Evolutionary conservation across 2,888 invertebrate species (phyloP).

Genomic region (Apomyelois bistriatella): DNA sequence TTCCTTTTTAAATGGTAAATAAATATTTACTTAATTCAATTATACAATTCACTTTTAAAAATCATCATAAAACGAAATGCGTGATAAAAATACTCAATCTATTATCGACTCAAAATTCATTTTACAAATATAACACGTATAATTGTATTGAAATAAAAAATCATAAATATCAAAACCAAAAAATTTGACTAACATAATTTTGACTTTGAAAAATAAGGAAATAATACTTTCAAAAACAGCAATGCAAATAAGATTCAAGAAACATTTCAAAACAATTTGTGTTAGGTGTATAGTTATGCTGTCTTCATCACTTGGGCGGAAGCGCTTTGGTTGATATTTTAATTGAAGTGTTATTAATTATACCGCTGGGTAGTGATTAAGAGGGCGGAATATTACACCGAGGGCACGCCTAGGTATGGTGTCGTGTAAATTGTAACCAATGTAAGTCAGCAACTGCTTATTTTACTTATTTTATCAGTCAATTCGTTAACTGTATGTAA

Average conservation of each 20-base stretch:
- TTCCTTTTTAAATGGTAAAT: too few species aligned
- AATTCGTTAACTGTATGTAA: conserved; percentile 23
- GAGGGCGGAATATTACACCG: conserved; percentile 64
- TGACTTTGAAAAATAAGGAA: neutral
- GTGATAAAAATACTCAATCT: too few species aligned
- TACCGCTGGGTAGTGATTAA: conserved; percentile 64
- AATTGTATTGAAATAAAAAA: too few species aligned
- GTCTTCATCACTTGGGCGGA: conserved; percentile 55
- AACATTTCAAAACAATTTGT: conserved; percentile 17
- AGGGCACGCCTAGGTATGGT: conserved; percentile 59
- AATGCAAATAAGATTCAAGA: too few species aligned
- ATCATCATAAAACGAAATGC: too few species aligned
- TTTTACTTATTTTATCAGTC: conserved; percentile 43
- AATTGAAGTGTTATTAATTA: conserved; percentile 75
- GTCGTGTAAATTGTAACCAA: conserved; percentile 41
- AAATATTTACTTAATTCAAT: too few species aligned
- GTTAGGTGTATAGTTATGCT: neutral
- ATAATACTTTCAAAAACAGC: neutral
- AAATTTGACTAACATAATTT: too few species aligned
- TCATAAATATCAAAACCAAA: too few species aligned
- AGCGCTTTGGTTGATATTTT: conserved; percentile 66
- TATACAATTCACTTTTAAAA: too few species aligned
- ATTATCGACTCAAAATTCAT: too few species aligned
- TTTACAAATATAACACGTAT: too few species aligned
- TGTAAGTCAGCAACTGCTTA: conserved; percentile 29